These are phyloP conservation scores for Hylyphantes graminicola DNA, from an alignment of 1,140 invertebrate genomes.

Conservation along the genomic window DNA sequence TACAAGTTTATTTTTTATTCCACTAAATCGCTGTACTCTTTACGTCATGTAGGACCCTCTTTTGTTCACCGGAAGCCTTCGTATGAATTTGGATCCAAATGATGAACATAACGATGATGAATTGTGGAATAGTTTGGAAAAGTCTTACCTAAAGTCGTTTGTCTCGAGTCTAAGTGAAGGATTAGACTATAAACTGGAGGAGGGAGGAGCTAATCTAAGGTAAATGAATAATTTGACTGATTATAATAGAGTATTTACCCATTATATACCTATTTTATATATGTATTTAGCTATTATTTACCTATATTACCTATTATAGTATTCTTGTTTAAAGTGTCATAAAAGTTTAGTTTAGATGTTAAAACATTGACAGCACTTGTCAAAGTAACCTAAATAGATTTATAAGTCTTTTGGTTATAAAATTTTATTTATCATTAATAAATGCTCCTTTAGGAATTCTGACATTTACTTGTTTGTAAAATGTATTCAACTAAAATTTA, in stretches of 20 bases:
- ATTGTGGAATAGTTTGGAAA: conserved; percentile 84
- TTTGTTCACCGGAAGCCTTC: conserved; percentile 84
- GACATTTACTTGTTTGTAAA: too few species aligned
- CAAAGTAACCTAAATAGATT: too few species aligned
- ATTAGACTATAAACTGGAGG: conserved; percentile 66
- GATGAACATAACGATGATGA: conserved; percentile 79
- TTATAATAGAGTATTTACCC: background rate
- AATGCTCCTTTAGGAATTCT: too few species aligned
- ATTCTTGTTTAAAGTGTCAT: too few species aligned
- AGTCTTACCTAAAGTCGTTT: conserved; percentile 82
- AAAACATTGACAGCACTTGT: too few species aligned
- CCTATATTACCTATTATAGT: too few species aligned
- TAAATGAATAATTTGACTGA: background rate
- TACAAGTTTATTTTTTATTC: background rate
- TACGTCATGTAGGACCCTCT: conserved; percentile 75
- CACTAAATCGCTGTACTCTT: background rate
- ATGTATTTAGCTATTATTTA: too few species aligned
- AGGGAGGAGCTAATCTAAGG: conserved; percentile 70
- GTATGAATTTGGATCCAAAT: conserved; percentile 67
- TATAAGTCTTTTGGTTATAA: too few species aligned
- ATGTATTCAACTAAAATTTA: too few species aligned
- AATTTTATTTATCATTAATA: too few species aligned
- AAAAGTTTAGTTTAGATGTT: too few species aligned
- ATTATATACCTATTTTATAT: too few species aligned
- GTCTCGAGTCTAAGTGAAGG: conserved; percentile 73